phyloP scores from a whole-genome alignment of 2,113 vertebrate genomes.

The Melanotaenia duboulayi region DNA sequence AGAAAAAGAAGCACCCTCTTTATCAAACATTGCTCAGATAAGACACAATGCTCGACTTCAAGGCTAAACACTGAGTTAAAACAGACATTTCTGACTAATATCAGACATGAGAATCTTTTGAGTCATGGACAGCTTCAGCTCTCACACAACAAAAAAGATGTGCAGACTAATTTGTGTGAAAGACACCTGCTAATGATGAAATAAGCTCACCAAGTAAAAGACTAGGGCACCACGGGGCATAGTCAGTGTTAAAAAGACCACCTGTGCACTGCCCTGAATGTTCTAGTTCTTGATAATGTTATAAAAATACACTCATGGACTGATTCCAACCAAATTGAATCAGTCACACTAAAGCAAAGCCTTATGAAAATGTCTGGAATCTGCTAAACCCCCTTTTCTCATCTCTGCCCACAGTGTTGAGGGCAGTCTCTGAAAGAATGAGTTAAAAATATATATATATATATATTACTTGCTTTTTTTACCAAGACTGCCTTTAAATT shows the following conservation, averaged over 20 bases:
- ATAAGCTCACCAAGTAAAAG: not conserved
- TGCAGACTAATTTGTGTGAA: not conserved
- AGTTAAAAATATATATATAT: no score
- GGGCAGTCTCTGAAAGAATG: not conserved
- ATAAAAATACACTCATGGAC: constrained; percentile 1
- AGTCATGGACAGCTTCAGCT: not conserved
- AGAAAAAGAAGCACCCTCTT: no score
- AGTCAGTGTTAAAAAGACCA: not conserved
- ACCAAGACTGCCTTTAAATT: constrained; percentile 10
- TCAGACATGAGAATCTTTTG: not conserved
- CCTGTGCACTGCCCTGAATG: constrained; percentile 5
- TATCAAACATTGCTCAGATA: no score
- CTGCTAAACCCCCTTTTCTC: constrained; percentile 38
- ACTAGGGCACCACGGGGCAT: not conserved
- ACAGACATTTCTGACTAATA: not conserved
- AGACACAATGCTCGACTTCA: no score
- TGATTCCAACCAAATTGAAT: constrained; percentile 38
- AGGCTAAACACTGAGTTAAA: no score
- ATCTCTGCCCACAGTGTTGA: constrained; percentile 12
- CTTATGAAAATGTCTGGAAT: constrained; percentile 45
- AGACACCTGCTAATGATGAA: not conserved
- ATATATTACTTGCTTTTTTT: constrained; percentile 24
- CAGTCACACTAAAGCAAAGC: constrained; percentile 38
- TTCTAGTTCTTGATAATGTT: not conserved
- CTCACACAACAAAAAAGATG: not conserved